These are phyloP conservation scores for Arctocebus calabarensis DNA, from an alignment of 2,797 vertebrate genomes.

Conservation along the genomic window DNA sequence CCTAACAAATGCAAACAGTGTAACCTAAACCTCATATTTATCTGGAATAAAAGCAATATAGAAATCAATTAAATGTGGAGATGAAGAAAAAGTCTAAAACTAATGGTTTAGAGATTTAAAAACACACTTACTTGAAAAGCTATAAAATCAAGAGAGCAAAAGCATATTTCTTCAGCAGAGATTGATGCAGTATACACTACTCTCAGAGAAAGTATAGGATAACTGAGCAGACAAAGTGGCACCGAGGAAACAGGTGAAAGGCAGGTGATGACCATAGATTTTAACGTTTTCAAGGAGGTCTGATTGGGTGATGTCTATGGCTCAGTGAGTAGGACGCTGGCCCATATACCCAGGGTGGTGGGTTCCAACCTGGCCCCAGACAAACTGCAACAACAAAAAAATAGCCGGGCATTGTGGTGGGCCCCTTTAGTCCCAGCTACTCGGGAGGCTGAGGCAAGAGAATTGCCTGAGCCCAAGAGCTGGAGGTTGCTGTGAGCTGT, in stretches of 20 bases:
- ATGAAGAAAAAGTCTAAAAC: background rate
- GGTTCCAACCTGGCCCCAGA: too few species aligned
- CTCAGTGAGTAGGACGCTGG: too few species aligned
- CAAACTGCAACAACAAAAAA: too few species aligned
- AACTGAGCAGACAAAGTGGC: background rate
- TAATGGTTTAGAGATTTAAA: background rate
- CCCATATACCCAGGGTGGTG: too few species aligned
- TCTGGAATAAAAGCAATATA: too few species aligned
- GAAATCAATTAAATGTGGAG: background rate
- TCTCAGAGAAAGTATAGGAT: background rate
- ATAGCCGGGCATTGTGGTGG: too few species aligned
- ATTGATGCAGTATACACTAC: background rate
- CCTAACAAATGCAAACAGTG: too few species aligned
- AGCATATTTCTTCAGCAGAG: background rate
- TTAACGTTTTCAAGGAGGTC: background rate
- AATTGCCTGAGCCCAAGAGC: too few species aligned
- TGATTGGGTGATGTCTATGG: background rate
- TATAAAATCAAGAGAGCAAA: slow-evolving; percentile 33
- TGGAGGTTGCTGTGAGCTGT: too few species aligned
- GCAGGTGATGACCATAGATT: background rate
- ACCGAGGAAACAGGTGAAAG: background rate
- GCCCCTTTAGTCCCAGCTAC: too few species aligned
- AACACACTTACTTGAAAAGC: background rate
- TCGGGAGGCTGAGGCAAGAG: too few species aligned
- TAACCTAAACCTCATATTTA: too few species aligned